These are phyloP conservation scores for Morone saxatilis DNA, from an alignment of 2,113 vertebrate genomes.

Conservation along the genomic window DNA sequence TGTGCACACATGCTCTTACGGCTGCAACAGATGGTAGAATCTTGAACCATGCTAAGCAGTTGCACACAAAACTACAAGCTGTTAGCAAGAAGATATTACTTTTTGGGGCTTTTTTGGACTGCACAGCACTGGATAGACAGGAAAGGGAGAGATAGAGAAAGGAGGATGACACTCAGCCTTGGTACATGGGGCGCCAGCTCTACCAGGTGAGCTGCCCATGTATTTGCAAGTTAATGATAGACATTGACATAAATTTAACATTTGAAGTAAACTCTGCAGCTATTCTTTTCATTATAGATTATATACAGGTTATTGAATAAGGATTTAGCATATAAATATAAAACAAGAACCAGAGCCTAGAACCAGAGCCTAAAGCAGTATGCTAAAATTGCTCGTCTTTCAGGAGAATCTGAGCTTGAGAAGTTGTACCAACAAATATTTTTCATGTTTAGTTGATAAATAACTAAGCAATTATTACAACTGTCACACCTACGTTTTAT, in stretches of 20 bases:
- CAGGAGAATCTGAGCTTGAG: neutral
- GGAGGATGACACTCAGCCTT: no score
- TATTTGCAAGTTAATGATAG: neutral
- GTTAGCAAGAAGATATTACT: neutral
- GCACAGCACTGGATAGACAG: no score
- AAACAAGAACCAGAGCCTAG: no score
- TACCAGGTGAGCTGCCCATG: no score
- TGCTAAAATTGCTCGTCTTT: neutral
- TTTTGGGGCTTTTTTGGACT: no score
- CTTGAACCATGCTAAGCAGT: slow-evolving; percentile 7
- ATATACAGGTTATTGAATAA: neutral
- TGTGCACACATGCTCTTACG: neutral
- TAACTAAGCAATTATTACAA: neutral
- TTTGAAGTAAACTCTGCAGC: neutral
- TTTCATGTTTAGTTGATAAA: neutral
- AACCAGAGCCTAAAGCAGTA: neutral
- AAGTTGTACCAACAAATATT: neutral
- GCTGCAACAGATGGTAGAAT: neutral
- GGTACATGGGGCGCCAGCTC: no score
- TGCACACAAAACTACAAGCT: slow-evolving; percentile 25
- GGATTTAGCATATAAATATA: neutral
- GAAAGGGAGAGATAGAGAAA: no score
- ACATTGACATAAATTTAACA: neutral
- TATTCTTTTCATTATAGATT: neutral
- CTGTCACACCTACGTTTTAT: neutral